Base-by-base conservation (phyloP, 2,113 vertebrate species). In the Empidonax alnorum region DNA sequence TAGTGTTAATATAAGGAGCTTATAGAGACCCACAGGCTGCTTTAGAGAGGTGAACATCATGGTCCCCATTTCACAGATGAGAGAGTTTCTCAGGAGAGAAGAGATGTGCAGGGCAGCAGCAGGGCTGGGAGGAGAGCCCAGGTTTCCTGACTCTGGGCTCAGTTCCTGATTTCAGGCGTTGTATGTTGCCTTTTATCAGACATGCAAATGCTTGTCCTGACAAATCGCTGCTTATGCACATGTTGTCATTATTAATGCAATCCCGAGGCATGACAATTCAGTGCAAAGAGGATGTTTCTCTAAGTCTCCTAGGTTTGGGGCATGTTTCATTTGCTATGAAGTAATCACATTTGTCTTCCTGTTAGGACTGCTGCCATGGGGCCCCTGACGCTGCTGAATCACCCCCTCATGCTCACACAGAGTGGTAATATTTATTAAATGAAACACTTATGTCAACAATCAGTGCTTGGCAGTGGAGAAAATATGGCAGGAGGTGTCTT, bases 341-440 rank as follows among this genome's bases (percentile, higher is more conserved):
- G 81, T 78, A 92, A 83, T 63, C 10, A 30, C 37, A 85, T 89
- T 59, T 68, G 42, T 72, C 79, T 80, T 68, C 90, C 86, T 90
- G 76, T 89, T 84, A 78, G 85, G 85, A 78, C 25, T 61, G 72
- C 78, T 92, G 90, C 94, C 81, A 90, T 2, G 12, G 80, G 77
- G 72, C 62, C 87, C 62, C 91, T 92, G 56, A 88, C 11, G 31
- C 62, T 94, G 93, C 81, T 92, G 89, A 95, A 89, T 96, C 95
- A 94, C 50, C 77, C 63, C 63, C 47, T 92, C 53, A 28, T 1
- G 1, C 73, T 90, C 79, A 37, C 39, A 78, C 16, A 35, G 65
- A 61, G 39, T 76, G 87, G 44, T 84, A 84, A 82, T 84, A 87
- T 91, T 93, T 97, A 91, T 68, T 90, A 93, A 84, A 95, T 90